Conservation (phyloP, 2,113 vertebrate species). For the Megatriorchis doriae region DNA sequence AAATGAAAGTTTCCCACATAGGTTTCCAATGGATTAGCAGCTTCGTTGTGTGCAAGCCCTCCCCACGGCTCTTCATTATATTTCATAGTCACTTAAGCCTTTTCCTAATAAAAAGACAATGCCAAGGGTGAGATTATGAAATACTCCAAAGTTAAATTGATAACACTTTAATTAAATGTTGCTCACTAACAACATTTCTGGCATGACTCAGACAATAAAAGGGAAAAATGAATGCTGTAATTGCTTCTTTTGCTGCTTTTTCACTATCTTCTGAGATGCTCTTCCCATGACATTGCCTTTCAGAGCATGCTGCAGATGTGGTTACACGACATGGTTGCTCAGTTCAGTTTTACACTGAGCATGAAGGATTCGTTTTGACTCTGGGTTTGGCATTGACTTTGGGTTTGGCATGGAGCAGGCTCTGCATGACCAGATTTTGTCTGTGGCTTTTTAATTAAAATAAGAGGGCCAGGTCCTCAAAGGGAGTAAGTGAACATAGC, state of each 20-base stretch:
- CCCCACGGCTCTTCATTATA: conserved; percentile 24
- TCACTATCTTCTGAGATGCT: neutral
- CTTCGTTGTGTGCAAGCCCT: neutral
- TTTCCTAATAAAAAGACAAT: conserved; percentile 54
- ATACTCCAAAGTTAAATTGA: conserved; percentile 53
- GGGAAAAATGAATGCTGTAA: neutral
- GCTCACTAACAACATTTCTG: conserved; percentile 23
- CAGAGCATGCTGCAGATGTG: neutral
- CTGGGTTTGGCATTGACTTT: neutral
- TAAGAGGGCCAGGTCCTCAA: neutral
- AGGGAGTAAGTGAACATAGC: neutral
- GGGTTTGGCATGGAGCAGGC: neutral
- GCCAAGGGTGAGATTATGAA: conserved; percentile 50
- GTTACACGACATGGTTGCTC: neutral
- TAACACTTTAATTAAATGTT: conserved; percentile 59
- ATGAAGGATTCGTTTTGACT: neutral
- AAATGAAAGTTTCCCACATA: neutral
- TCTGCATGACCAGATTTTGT: neutral
- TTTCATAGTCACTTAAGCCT: conserved; percentile 39
- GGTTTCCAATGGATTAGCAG: conserved; percentile 15
- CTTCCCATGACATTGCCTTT: neutral
- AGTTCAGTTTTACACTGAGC: neutral
- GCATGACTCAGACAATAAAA: conserved; percentile 8
- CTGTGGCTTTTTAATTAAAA: conserved; percentile 17
- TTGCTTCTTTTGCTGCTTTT: neutral